Evolutionary conservation across 2,113 vertebrate species (phyloP), one percentile per base, ranked within the genome.

Genomic region (Alouatta palliata): DNA sequence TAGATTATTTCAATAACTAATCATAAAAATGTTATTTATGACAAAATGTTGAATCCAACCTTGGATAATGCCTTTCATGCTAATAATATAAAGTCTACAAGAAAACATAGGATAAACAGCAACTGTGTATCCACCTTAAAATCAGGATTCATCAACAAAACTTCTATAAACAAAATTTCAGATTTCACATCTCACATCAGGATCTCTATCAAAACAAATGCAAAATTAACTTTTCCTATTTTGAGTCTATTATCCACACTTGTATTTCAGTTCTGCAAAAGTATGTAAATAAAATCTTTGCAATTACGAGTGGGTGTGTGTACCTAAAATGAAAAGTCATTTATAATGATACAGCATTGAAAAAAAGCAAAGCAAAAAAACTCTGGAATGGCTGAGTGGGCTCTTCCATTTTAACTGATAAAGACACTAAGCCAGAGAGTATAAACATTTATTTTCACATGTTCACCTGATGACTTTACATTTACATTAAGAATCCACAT

Each of bases 181-280:
- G 47, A 58, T 80, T 89, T 85, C 89, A 61, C 81, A 77, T 80
- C 90, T 95, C 54, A 96, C 54, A 52, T 37, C 37, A 54, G 58
- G 85, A 96, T 79, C 40, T 43, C 71, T 64, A 86, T 87, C 25
- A 89, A 97, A 97, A 97, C 54, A 95, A 83, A 95, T 40, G 68
- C 4, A 79, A 87, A 75, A 70, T 64, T 93, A 79, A 91, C 20
- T 90, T 88, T 96, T 92, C 47, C 79, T 86, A 52, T 64, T 88
- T 81, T 66, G 30, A 84, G 21, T 77, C 52, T 85, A 68, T 43
- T 54, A 82, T 0, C 4, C 32, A 91, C 23, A 95, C 71, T 17
- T 87, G 11, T 30, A 84, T 71, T 86, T 87, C 30, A 87, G 54
- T 70, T 96, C 79, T 84, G 56, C 49, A 94, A 91, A 93, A 96